Base-by-base conservation (phyloP, 2,113 vertebrate genomes). In the Cochlearius cochlearius region DNA sequence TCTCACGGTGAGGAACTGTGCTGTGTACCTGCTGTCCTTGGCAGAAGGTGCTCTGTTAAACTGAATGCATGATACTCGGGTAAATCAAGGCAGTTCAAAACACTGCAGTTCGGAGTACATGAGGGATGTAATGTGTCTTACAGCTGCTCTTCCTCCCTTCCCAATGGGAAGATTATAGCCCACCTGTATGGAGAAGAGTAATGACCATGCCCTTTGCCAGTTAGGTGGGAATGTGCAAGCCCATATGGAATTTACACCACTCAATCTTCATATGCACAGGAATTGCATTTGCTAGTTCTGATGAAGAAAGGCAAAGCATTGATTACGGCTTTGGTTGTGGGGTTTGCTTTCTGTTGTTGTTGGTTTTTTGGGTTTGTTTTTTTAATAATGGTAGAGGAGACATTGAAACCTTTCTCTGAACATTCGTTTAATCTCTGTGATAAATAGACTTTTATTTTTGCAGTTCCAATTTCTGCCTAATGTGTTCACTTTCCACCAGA, bases 191-290 rank as follows among this genome's bases (percentile, higher is more conserved):
- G 47, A 34, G 68, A 30, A n/a, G 22, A 53, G 34, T 13, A n/a
- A 22, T 16, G 20, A 15, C 45, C 7, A 0, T 41, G 67, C 14
- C 19, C 25, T 41, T 38, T 19, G 30, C 16, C 34, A 4, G 7
- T 10, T 34, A 10, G 30, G 41, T 41, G 32, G 34, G 49, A 62
- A 50, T 39, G 18, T 59, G 58, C 60, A 39, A 63, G 4, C 16
- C 39, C 6, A 0, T 14, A 3, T 13, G 47, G 75, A 49, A 39
- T 73, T 78, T 34, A 15, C 17, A 11, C 27, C 1, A 1, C 47
- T 23, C 63, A 21, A 38, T 53, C 49, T 76, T 43, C 23, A 2
- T 12, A 11, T 26, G 45, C 18, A 22, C 12, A 15, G 49, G 21
- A 62, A 12, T 41, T 50, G 43, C 18, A 3, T 78, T 87, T 68